Evolutionary conservation across 2,888 invertebrate genomes (phyloP).

Genomic region (Vannuccia rotundouncinata): DNA sequence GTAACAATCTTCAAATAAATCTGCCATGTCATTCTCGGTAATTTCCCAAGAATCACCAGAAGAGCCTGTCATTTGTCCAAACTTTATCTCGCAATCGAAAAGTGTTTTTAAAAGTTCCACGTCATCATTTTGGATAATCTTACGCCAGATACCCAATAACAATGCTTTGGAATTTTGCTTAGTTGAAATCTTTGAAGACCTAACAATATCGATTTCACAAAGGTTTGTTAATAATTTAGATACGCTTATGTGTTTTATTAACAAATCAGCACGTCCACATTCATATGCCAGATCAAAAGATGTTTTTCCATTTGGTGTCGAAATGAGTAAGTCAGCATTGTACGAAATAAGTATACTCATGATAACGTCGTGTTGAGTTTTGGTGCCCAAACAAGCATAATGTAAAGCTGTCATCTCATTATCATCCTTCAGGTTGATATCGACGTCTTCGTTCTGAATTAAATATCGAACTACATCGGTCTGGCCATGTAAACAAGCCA

Average conservation of each 20-base stretch:
- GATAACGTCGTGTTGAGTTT: not conserved
- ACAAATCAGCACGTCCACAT: slow-evolving; percentile 24
- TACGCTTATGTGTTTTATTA: slow-evolving; percentile 18
- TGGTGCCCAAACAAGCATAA: slow-evolving; percentile 27
- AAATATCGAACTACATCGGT: not conserved
- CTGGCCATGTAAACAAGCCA: slow-evolving; percentile 31
- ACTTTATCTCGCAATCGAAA: slow-evolving; percentile 21
- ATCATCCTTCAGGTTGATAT: slow-evolving; percentile 31
- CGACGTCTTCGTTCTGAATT: not conserved
- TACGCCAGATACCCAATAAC: slow-evolving; percentile 35
- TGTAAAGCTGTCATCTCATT: slow-evolving; percentile 34
- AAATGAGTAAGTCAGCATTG: slow-evolving; percentile 33
- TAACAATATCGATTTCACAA: no score
- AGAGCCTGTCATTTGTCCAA: not conserved
- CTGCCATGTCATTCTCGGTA: not conserved
- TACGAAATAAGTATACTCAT: slow-evolving; percentile 4
- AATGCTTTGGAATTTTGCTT: no score
- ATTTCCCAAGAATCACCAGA: slow-evolving; percentile 30
- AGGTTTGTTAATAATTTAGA: no score
- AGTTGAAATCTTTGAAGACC: no score
- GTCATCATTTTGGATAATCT: slow-evolving; percentile 34
- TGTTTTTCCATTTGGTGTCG: slow-evolving; percentile 22
- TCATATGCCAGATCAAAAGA: slow-evolving; percentile 35
- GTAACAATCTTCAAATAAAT: slow-evolving; percentile 32
- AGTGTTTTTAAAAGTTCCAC: slow-evolving; percentile 10